These are phyloP conservation scores for Falco biarmicus DNA, from an alignment of 2,797 vertebrate species.

Conservation along the genomic window DNA sequence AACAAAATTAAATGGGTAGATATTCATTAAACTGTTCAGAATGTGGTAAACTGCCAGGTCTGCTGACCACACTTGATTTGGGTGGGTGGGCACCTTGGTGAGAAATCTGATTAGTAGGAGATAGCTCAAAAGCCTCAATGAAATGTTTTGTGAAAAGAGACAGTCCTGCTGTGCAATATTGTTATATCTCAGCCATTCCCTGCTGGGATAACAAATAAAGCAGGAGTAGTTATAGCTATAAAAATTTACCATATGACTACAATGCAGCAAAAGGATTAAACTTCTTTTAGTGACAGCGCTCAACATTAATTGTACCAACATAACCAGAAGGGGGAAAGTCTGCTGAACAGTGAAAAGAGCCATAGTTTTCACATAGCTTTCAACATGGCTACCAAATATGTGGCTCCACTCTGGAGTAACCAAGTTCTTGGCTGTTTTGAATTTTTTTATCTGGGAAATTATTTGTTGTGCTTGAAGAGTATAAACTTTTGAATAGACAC, in stretches of 20 bases:
- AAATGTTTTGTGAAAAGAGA: slow-evolving; percentile 21
- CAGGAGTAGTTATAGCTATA: slow-evolving; percentile 22
- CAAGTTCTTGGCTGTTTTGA: neutral
- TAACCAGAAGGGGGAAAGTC: neutral
- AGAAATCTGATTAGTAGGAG: slow-evolving; percentile 53
- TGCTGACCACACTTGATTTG: slow-evolving; percentile 28
- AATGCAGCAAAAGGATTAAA: slow-evolving; percentile 19
- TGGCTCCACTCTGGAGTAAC: neutral
- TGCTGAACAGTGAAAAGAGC: neutral
- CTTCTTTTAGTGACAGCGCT: neutral
- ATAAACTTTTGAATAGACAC: neutral
- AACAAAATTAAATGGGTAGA: slow-evolving; percentile 33
- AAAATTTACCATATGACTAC: slow-evolving; percentile 46
- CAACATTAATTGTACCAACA: neutral
- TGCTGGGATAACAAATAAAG: slow-evolving; percentile 56
- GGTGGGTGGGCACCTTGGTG: neutral
- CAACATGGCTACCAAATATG: neutral
- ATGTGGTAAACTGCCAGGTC: neutral
- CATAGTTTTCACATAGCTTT: neutral
- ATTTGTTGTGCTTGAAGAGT: neutral
- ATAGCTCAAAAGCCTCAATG: neutral
- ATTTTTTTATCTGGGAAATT: neutral
- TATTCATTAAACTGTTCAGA: slow-evolving; percentile 28
- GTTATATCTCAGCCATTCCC: slow-evolving; percentile 6
- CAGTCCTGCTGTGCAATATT: slow-evolving; percentile 34